Evolutionary conservation across 2,113 vertebrate genomes (phyloP), one percentile per base, ranked within the genome.

Genomic region (Vicugna pacos): DNA sequence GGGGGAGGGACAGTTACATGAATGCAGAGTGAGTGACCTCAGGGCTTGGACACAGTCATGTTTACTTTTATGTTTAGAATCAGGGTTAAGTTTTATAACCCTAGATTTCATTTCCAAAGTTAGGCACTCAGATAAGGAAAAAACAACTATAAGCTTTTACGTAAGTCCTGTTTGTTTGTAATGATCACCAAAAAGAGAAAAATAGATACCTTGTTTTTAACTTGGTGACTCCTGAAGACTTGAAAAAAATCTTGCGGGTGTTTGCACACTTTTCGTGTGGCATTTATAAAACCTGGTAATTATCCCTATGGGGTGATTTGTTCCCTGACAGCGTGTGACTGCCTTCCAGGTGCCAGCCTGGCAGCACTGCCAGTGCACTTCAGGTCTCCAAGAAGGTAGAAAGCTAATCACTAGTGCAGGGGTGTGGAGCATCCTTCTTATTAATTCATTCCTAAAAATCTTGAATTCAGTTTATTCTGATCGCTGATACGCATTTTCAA

Each of bases 361-460:
- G 50, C 19, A 65, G 46, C 9, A 24, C 15, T 75, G 35, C 54
- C 8, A 24, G 0, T 81, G 28, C 13, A 28, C 70, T 65, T 38
- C 62, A 65, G 46, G 84, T 24, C 70, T 93, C 38, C n/a, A 42
- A 32, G 70, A 81, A 90, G 52, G 72, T 56, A 52, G 50, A 91
- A 79, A 28, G 5, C 54, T 84, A 42, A 48, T 84, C 60, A 60
- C n/a, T 26, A 42, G 60, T 8, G 15, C 70, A 56, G 84, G 48
- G 54, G 70, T 7, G n/a, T 8, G 52, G 50, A 75, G 9, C 75
- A 84, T 46, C 50, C 75, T 94, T 46, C 76, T 65, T 20, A 64
- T 50, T 76, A 58, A 67, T 86, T 81, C 9, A 42, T 67, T 48
- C 75, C 56, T 91, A 48, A 83, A 79, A 79, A 64, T 87, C 58